A percentile compares a stretch with the other conserved stretches of the same genome.
These are phyloP conservation scores for Cyclopterus lumpus DNA, from an alignment of 2,797 vertebrate genomes.

Conservation along the genomic window DNA sequence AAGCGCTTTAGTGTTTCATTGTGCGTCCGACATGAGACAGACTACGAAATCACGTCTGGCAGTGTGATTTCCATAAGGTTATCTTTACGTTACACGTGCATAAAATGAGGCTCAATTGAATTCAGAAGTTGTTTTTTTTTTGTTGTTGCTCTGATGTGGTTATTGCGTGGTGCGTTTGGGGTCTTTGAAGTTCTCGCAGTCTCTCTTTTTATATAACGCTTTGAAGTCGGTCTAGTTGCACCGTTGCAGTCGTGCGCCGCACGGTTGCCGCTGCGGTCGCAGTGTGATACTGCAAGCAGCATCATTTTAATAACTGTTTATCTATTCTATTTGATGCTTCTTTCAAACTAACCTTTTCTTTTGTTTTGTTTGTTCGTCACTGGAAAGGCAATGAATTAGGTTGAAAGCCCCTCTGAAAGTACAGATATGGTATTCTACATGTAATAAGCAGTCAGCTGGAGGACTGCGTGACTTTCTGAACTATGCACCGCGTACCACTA, in stretches of 20 bases:
- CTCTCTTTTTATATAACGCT: conserved; percentile 69
- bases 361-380: conserved; percentile 8
- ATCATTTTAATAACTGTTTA: conserved; percentile 54
- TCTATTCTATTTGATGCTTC: conserved; percentile 72
- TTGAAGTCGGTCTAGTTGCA: conserved; percentile 72
- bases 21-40: conserved; percentile 2
- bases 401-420: conserved; percentile 31
- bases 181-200: conserved; percentile 77
- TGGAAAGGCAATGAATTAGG: conserved; percentile 15
- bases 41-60: conserved; percentile 24
- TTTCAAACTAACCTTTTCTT: conserved; percentile 56
- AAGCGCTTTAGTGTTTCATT: background rate
- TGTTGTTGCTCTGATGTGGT: conserved; percentile 63
- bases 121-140: conserved; percentile 46
- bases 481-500: conserved; percentile 72
- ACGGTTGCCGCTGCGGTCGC: conserved; percentile 63
- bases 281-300: conserved; percentile 63
- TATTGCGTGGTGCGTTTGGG: conserved; percentile 69
- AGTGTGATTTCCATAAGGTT: conserved; percentile 28
- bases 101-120: conserved; percentile 44
- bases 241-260: conserved; percentile 43
- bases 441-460: conserved; percentile 1
- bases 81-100: conserved; percentile 29
- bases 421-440: background rate
- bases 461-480: conserved; percentile 63